A percentile compares a stretch with the other conserved stretches of the same genome.
Evolutionary conservation across 2,113 vertebrate species (phyloP).

Genomic region (Callithrix jacchus): DNA sequence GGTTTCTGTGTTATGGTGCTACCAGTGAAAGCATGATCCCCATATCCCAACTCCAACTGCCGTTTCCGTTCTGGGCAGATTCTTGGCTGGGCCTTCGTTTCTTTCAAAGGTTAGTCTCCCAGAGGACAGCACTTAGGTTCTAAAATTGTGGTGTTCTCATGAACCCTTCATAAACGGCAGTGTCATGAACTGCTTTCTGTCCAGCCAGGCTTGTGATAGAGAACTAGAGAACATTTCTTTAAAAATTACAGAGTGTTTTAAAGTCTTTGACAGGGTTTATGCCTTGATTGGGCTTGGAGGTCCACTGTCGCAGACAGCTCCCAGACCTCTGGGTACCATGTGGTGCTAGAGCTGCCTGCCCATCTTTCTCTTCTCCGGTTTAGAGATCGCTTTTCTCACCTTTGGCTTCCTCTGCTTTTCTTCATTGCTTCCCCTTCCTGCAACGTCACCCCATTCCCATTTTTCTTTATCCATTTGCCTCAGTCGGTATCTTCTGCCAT

Average conservation of each 20-base stretch:
- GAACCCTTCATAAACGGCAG: not conserved
- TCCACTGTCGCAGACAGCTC: not conserved
- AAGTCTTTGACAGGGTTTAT: not conserved
- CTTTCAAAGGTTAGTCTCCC: not conserved
- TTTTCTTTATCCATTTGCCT: not conserved
- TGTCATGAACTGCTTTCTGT: not conserved
- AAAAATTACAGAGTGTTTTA: not conserved
- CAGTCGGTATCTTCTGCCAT: not conserved
- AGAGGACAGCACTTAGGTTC: not conserved
- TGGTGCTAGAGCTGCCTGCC: not conserved
- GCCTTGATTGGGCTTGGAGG: not conserved
- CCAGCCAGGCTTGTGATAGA: not conserved
- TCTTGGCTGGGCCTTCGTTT: not conserved
- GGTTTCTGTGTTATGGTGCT: not conserved
- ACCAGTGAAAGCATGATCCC: not conserved
- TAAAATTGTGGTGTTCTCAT: not conserved
- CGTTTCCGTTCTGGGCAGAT: not conserved
- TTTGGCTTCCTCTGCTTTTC: not conserved
- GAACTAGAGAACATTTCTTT: not conserved
- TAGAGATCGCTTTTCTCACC: not conserved
- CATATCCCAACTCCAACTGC: not conserved
- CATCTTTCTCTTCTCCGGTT: not conserved
- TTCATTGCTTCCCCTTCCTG: not conserved
- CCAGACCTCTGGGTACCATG: not conserved
- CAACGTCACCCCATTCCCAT: not conserved